phyloP scores from a whole-genome alignment of 2,888 invertebrate species.

The Orthosia gothica region DNA sequence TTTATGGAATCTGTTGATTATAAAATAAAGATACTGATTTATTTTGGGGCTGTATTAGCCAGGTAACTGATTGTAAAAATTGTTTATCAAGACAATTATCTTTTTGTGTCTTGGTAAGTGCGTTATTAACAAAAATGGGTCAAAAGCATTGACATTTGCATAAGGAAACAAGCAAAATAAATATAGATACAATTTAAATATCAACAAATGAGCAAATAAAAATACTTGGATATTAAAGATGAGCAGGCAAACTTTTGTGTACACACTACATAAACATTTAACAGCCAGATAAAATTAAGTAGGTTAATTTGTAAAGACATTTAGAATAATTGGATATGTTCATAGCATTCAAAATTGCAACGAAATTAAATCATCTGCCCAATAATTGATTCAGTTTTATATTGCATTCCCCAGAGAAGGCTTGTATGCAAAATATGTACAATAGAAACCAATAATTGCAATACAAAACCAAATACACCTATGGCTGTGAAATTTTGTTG shows the following conservation, averaged over 20 bases:
- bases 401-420: neutral
- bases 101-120: neutral
- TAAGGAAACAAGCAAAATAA: neutral
- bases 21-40: neutral
- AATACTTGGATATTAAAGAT: slow-evolving; percentile 2
- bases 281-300: neutral
- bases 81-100: neutral
- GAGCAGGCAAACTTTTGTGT: slow-evolving; percentile 7
- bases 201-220: slow-evolving; percentile 8
- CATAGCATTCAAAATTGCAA: neutral
- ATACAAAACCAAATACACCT: neutral
- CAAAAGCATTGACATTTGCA: neutral
- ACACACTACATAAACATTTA: neutral
- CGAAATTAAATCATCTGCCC: neutral
- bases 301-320: neutral
- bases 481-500: too few species aligned
- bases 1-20: neutral
- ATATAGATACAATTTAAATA: neutral
- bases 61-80: neutral
- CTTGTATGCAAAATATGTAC: neutral
- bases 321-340: neutral
- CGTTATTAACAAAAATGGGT: slow-evolving; percentile 4
- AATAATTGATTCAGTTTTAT: neutral
- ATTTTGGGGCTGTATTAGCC: neutral
- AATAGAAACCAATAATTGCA: neutral